phyloP scores from a whole-genome alignment of 1,140 invertebrate genomes.

The Drosophila novamexicana region DNA sequence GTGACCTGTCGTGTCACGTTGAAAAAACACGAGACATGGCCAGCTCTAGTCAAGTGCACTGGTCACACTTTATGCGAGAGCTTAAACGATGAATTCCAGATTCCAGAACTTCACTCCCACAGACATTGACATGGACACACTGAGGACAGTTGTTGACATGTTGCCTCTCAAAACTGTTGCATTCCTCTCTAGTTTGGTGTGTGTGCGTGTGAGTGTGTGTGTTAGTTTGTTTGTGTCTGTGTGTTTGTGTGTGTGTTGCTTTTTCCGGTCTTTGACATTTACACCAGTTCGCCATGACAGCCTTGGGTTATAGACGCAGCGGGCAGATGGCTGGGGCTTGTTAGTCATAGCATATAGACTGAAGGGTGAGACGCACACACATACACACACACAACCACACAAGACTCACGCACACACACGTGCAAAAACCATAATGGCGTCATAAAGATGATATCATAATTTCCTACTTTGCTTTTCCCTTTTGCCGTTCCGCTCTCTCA shows the following conservation, averaged over 20 bases:
- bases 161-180: conserved; percentile 67
- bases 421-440: conserved; percentile 71
- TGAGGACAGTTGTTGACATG: conserved; percentile 53
- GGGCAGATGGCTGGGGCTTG: conserved; percentile 19
- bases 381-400: conserved; percentile 9
- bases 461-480: conserved; percentile 73
- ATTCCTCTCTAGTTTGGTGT: conserved; percentile 43
- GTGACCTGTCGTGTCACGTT: too few relatives aligned
- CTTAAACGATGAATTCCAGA: conserved; percentile 6
- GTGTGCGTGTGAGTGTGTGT: not conserved
- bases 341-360: conserved; percentile 70
- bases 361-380: conserved; percentile 34
- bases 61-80: not conserved
- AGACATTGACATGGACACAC: conserved; percentile 32
- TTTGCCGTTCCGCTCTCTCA: conserved; percentile 28
- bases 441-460: conserved; percentile 82
- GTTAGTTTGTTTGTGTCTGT: conserved; percentile 1
- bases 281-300: conserved; percentile 67
- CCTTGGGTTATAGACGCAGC: not conserved
- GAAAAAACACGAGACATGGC: too few relatives aligned
- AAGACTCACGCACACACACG: conserved; percentile 19
- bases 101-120: not conserved
- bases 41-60: too few relatives aligned
- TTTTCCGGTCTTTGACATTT: conserved; percentile 80
- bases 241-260: conserved; percentile 40